Base-by-base conservation (phyloP, 2,797 vertebrate genomes). In the Tadarida brasiliensis region DNA sequence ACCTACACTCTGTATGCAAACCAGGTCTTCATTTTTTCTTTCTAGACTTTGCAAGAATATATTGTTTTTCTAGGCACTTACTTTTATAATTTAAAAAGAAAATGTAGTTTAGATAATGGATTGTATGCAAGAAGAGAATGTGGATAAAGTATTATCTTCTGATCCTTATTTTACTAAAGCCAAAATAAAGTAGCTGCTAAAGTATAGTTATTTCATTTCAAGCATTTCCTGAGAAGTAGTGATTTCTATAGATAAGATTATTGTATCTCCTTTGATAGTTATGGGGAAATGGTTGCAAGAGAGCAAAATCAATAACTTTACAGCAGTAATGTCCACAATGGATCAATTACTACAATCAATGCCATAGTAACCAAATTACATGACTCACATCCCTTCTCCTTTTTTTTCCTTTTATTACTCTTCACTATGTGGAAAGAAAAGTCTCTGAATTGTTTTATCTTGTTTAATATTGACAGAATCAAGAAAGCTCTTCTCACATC, bases 221-320 rank as follows among this genome's bases (percentile, higher is more conserved):
- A 94, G 81, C 28, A 54, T 15, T 93, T 5, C n/a, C 47, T 83
- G 61, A 82, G 51, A 93, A 70, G 54, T 39, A 87, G 49, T 87
- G 11, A 91, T 94, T 92, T 26, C 35, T 67, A 8, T 14, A 87
- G 83, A 86, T 88, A 63, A 59, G 35, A 92, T 96, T 87, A 56
- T 57, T 47, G 8, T 78, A 16, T 19, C 22, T 68, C 47, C 67
- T 96, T 93, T 86, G 56, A 90, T 54, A 51, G 61, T 90, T 80
- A 90, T 35, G 12, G 39, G 22, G 33, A 92, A 97, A 91, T 85
- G 59, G 56, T 65, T 82, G 7, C 20, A 90, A 73, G n/a, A 83
- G 14, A 87, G 30, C 4, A 96, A 87, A 93, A 96, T 92, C 87
- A 70, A 82, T 93, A 94, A 93, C 63, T 94, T 86, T 87, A 88